Base-by-base conservation (phyloP, 1,140 invertebrate species). In the Carcinoscorpius rotundicauda region DNA sequence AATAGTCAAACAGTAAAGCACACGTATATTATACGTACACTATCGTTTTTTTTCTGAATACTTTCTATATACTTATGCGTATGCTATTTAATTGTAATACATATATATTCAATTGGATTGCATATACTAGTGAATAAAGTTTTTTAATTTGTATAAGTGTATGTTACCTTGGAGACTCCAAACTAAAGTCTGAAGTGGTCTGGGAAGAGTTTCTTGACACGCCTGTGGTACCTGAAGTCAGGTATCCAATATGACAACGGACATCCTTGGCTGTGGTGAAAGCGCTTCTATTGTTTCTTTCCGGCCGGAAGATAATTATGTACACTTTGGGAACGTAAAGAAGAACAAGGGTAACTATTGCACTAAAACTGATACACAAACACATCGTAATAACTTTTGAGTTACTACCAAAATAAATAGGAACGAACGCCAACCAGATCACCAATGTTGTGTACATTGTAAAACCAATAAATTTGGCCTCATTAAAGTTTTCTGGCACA, bases 381-480 rank as follows among this genome's bases (percentile, higher is more conserved):
- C 85, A 84, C 80, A 87, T 81, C 4, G 86, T 86, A 57, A 86
- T 82, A 78, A 74, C 82, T 75, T 86, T 87, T 62, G 83, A 82
- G 65, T 87, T 83, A 62, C 86, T 87, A 4, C 88, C 88, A 63
- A 83, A 88, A 76, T 91, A 91, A 66, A 92, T 88, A 3, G 89
- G 86, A 6, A 91, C 81, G 76, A 93, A 93, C n/a, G 89, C 89
- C 49, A 88, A 78, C 89, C 89, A 93, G 66, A 91, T 89, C 10
- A 93, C 87, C 68, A 89, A 86, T 0, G 89, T 93, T 1, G 89
- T 89, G 74, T 92, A 93, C 87, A 90, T 91, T 3, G 87, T 86
- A 69, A 89, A 89, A 9, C 87, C 87, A 67, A 89, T 89, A 72
- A 87, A 89, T 75, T 88, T 88, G 0, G 87, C 86, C 73, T 89